Base-by-base conservation (phyloP, 2,888 invertebrate genomes). In the Oscheius sp. region DNA sequence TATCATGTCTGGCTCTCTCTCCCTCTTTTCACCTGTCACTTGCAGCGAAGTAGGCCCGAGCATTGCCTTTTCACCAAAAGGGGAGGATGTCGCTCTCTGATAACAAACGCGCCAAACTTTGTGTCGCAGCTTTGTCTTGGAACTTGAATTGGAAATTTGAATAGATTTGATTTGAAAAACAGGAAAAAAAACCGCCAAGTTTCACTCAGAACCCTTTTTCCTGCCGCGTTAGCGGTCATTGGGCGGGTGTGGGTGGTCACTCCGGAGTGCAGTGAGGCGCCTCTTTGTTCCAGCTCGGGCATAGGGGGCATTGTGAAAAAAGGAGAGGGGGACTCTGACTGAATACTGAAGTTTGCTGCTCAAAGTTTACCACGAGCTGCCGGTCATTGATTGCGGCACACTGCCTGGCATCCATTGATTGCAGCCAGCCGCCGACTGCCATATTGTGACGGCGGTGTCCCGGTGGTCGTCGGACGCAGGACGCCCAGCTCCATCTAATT, bases 361-460 rank as follows among this genome's bases (percentile, higher is more conserved):
- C 33, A 53, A 42, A 53, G 47, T 63, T 32, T 63, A 68, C 68
- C 68, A 68, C 37, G 68, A 68, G 68, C 68, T 68, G 55, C 68
- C 68, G 68, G 68, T 68, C 55, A 68, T 55, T 37, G 66, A 68
- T 68, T 55, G 65, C 65, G 65, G 51, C 50, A 13, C 21, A n/a
- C 48, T 63, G 63, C 32, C 51, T 53, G 53, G 68, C 68, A 53
- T 13, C 37, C n/a, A 68, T 68, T 68, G 68, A 68, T 68, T 68
- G 68, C 53, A 32, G 66, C 66, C 66, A 66, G 66, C 68, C 55
- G 68, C 68, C 42, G 51, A 68, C 68, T 68, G 68, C 55, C 68
- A 68, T 55, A 53, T 53, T 53, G 53, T 68, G 68, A 68, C 68
- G 68, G 55, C 68, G 55, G 55, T 55, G 55, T 68, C 68, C 55